Evolutionary conservation across 2,888 invertebrate genomes (phyloP).

Genomic region (Ferrisia virgata): DNA sequence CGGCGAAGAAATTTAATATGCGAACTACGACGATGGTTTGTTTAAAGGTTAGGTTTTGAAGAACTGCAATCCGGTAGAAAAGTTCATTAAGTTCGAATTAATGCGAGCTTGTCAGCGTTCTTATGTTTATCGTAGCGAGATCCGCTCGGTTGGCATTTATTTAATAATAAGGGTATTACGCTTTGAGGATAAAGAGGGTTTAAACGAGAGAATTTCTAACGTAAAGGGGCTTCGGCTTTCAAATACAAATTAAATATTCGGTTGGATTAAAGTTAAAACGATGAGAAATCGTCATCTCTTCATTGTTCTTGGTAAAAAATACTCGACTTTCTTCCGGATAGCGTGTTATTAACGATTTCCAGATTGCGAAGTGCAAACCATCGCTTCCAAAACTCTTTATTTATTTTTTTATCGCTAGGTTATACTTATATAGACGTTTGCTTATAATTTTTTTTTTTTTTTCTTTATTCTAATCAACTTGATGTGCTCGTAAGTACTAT

Average conservation of each 20-base stretch:
- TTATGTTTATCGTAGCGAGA: constrained; percentile 40
- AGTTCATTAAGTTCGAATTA: constrained; percentile 46
- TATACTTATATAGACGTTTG: background rate
- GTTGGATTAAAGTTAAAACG: constrained; percentile 44
- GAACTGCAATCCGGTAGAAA: constrained; percentile 37
- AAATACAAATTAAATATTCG: constrained; percentile 45
- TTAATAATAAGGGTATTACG: constrained; percentile 44
- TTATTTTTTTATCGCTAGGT: background rate
- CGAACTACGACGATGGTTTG: constrained; percentile 1
- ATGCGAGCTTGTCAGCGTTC: constrained; percentile 43
- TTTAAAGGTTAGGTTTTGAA: constrained; percentile 29
- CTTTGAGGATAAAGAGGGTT: constrained; percentile 25
- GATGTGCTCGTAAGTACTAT: too few species aligned
- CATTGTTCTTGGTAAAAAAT: constrained; percentile 35
- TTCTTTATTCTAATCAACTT: too few species aligned
- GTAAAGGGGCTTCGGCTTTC: constrained; percentile 25
- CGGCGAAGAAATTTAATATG: background rate
- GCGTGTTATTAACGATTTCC: background rate
- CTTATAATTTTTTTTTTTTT: too few species aligned
- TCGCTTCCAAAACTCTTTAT: background rate
- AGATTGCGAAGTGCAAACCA: background rate
- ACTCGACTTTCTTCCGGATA: background rate
- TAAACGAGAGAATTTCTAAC: constrained; percentile 22
- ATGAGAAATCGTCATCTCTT: constrained; percentile 36
- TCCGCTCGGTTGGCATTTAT: constrained; percentile 45